Base-by-base conservation (phyloP, 2,888 invertebrate genomes). In the Metalampra italica region DNA sequence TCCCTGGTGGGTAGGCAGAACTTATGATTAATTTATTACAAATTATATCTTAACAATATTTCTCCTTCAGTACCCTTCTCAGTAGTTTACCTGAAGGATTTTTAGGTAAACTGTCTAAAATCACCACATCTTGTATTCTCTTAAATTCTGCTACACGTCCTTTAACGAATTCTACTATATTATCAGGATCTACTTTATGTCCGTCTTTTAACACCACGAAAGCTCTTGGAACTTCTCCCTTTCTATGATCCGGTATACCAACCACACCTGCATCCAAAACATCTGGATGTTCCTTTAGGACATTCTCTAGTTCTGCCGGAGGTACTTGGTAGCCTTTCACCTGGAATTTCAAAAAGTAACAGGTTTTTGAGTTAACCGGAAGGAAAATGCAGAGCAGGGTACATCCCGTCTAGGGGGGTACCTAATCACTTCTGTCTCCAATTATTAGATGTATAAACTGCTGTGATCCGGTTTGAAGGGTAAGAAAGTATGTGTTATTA, bases 261-360 rank as follows among this genome's bases (percentile, higher is more conserved):
- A 96, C 86, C 3, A 97, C 96, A 0, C 93, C 96, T 0, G 93
- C 95, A 64, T 97, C 96, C 11, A 82, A 67, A 0, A 97, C 90
- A 32, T 90, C 90, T 0, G 94, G 93, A 79, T 94, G 93, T 41
- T 89, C 84, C 52, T 93, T 84, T 3, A 95, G 70, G 7, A 94
- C 56, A 48, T 89, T 92, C 76, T 96, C 96, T 30, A 96, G 74
- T 75, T 96, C 96, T 2, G 96, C 95, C 9, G 96, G 96, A 11
- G 96, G 91, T 32, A 96, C 95, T 91, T 95, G 90, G 67, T 82
- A 90, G 9, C 83, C 91, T 75, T 90, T 91, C 1, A 92, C 93
- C 67, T 67, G 53, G 58, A 94, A 62, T 87, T 3, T 4, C 22
- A 37, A 8, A 9, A 32, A 2, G 32, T 9, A 30, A 30, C 8